A percentile compares a stretch with the other conserved stretches of the same genome.
These are phyloP conservation scores for Argyra leucocephala DNA, from an alignment of 2,888 invertebrate species.

Conservation along the genomic window DNA sequence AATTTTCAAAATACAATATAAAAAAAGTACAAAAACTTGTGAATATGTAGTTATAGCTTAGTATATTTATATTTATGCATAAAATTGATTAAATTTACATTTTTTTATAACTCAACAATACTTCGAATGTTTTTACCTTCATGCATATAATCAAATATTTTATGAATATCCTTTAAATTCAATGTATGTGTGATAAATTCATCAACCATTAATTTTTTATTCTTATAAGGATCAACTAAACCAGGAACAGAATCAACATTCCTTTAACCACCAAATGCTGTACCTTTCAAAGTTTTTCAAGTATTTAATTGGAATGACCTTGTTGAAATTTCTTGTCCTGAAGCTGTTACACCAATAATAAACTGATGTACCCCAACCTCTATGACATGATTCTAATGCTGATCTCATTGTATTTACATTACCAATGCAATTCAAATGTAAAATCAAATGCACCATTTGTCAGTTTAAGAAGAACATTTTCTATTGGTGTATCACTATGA, in stretches of 20 bases:
- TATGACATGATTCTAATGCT: slow-evolving; percentile 80
- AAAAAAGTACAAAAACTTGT: no score
- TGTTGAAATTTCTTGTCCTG: slow-evolving; percentile 93
- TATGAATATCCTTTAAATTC: slow-evolving; percentile 72
- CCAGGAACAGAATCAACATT: slow-evolving; percentile 89
- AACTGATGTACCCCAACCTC: slow-evolving; percentile 96
- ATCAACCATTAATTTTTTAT: slow-evolving; percentile 75
- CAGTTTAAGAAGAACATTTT: slow-evolving; percentile 75
- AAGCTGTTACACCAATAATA: slow-evolving; percentile 92
- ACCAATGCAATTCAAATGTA: slow-evolving; percentile 97
- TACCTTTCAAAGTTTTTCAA: slow-evolving; percentile 93
- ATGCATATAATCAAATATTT: slow-evolving; percentile 88
- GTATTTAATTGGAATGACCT: slow-evolving; percentile 97
- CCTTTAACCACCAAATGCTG: slow-evolving; percentile 93
- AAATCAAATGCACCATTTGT: slow-evolving; percentile 96
- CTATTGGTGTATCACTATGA: slow-evolving; percentile 60
- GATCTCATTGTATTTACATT: slow-evolving; percentile 75
- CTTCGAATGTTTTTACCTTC: slow-evolving; percentile 60
- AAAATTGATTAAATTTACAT: no score
- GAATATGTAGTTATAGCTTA: no score
- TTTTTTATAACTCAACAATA: slow-evolving; percentile 45
- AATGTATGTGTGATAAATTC: slow-evolving; percentile 85
- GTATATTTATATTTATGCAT: no score
- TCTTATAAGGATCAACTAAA: slow-evolving; percentile 74
- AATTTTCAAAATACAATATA: no score